phyloP scores from a whole-genome alignment of 2,888 invertebrate species.

The Tricholauxania praeusta region DNA sequence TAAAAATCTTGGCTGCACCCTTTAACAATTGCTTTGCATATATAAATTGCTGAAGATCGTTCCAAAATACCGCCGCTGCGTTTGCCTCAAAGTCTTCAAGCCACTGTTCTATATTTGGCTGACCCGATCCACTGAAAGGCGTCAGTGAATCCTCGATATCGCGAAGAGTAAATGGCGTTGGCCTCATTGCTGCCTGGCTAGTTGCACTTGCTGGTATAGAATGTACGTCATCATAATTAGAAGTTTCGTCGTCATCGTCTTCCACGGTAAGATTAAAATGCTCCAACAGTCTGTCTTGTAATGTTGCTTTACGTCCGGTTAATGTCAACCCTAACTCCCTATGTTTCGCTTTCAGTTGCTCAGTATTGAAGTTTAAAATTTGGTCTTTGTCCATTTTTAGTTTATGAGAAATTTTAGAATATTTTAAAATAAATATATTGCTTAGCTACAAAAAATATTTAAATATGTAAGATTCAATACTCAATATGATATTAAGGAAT shows the following conservation, averaged over 20 bases:
- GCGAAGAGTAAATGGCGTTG: conserved; percentile 20
- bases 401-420: too few relatives aligned
- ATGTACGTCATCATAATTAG: background rate
- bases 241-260: background rate
- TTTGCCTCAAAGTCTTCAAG: conserved; percentile 27
- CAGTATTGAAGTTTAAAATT: too few relatives aligned
- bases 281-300: too few relatives aligned
- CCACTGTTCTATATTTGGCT: conserved; percentile 27
- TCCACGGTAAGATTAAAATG: too few relatives aligned
- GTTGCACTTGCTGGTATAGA: background rate
- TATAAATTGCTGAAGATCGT: conserved; percentile 25
- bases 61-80: conserved; percentile 24
- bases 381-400: too few relatives aligned
- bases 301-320: too few relatives aligned
- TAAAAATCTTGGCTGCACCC: conserved; percentile 30
- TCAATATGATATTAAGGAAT: too few relatives aligned
- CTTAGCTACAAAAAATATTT: too few relatives aligned
- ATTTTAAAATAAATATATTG: too few relatives aligned
- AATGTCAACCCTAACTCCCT: too few relatives aligned
- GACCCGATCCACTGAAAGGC: conserved; percentile 25
- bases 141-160: conserved; percentile 24
- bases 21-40: conserved; percentile 32
- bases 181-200: background rate
- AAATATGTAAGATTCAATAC: too few relatives aligned
- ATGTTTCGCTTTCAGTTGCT: too few relatives aligned